Evolutionary conservation across 1,140 invertebrate genomes (phyloP).

Genomic region (Halesus radiatus): DNA sequence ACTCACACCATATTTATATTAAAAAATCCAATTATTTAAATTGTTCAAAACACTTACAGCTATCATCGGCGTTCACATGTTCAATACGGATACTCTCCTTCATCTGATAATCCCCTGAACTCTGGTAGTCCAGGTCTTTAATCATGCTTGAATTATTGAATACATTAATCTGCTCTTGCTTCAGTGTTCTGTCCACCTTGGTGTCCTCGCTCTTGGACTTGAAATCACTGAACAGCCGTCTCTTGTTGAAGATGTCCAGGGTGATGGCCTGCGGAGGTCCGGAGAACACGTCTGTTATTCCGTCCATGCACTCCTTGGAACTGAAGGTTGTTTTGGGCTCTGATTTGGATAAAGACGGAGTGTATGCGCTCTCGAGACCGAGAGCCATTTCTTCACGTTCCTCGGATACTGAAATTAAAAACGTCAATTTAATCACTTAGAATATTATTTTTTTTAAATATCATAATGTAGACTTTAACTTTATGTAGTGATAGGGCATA

Average conservation of each 20-base stretch:
- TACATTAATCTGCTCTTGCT: background rate
- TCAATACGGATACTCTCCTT: conserved; percentile 3
- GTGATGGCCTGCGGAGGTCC: conserved; percentile 25
- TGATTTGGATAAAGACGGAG: conserved; percentile 40
- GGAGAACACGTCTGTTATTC: background rate
- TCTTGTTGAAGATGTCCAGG: conserved; percentile 52
- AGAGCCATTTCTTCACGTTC: conserved; percentile 43
- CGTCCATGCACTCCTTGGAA: conserved; percentile 4
- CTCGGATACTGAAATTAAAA: conserved; percentile 45
- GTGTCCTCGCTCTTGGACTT: conserved; percentile 52
- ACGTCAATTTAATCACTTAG: too few species aligned
- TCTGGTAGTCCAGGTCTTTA: background rate
- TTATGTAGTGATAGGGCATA: too few species aligned
- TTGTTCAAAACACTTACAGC: background rate
- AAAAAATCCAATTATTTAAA: too few species aligned
- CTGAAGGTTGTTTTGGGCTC: conserved; percentile 18
- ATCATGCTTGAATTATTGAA: background rate
- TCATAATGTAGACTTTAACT: too few species aligned
- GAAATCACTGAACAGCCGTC: conserved; percentile 48
- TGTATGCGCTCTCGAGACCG: background rate
- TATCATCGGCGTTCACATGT: background rate
- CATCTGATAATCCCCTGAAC: conserved; percentile 3
- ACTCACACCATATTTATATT: too few species aligned
- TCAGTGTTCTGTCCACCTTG: conserved; percentile 10
- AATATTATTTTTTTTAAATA: too few species aligned